Conservation (phyloP, 2,113 vertebrate species). For the Gnathonemus longibarbis region DNA sequence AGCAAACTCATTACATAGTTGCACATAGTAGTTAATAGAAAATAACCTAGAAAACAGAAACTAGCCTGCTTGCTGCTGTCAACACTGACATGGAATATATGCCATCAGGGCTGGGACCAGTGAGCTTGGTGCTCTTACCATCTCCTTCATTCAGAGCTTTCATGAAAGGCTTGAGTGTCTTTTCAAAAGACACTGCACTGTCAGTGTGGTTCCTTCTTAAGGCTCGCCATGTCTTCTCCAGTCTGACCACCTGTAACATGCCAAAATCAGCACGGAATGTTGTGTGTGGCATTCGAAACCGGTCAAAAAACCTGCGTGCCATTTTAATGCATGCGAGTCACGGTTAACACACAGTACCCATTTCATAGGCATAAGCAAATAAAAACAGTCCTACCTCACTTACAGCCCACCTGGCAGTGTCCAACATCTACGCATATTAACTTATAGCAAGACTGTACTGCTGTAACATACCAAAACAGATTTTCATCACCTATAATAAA, state of each 20-base stretch:
- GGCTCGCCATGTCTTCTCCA: slow-evolving; percentile 75
- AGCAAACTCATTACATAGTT: background rate
- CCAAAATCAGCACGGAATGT: background rate
- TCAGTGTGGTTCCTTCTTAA: slow-evolving; percentile 72
- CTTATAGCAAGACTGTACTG: background rate
- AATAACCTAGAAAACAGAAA: background rate
- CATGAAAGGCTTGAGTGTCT: slow-evolving; percentile 76
- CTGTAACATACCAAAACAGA: background rate
- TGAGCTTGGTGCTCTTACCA: slow-evolving; percentile 44
- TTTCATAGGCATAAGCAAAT: background rate
- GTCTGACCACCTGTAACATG: slow-evolving; percentile 56
- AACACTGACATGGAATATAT: background rate
- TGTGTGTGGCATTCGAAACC: background rate
- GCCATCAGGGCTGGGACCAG: background rate
- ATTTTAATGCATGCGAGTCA: background rate
- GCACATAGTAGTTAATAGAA: background rate
- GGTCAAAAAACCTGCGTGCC: background rate
- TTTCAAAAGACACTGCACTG: slow-evolving; percentile 71
- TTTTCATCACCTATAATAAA: background rate
- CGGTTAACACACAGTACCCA: background rate
- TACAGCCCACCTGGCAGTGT: background rate
- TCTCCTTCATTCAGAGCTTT: slow-evolving; percentile 63
- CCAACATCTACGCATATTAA: background rate
- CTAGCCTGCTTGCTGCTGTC: background rate
- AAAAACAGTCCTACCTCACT: background rate